Conservation (phyloP, 2,113 vertebrate species). For the Poeciliopsis turrubarensis region DNA sequence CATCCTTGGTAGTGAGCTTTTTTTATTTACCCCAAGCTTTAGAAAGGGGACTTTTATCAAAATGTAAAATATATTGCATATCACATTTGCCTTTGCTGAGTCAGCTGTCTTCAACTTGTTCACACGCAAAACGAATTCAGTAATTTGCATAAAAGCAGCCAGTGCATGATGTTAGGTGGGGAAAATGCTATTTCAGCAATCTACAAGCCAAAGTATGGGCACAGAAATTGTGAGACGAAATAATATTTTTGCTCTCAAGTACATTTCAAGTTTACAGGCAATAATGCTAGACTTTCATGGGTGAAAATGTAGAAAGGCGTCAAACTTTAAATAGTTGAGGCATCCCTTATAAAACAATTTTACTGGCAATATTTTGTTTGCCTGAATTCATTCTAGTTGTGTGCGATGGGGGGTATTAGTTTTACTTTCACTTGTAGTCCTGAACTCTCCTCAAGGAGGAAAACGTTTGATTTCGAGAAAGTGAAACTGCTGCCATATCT, state of each 20-base stretch:
- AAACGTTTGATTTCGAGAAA: neutral
- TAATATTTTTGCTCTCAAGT: neutral
- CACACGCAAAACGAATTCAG: conserved; percentile 30
- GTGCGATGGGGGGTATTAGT: neutral
- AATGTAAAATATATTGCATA: conserved; percentile 19
- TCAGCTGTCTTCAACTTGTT: conserved; percentile 44
- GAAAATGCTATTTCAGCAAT: conserved; percentile 53
- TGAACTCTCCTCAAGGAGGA: neutral
- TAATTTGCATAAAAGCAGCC: conserved; percentile 60
- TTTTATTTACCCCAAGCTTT: neutral
- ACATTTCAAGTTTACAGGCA: neutral
- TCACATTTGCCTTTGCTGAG: conserved; percentile 36
- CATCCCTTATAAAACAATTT: neutral
- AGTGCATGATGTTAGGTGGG: conserved; percentile 42
- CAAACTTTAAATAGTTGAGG: neutral
- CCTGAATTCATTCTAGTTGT: neutral
- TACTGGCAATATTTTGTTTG: neutral
- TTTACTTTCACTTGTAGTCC: neutral
- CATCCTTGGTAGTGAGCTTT: neutral
- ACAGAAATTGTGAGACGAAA: conserved; percentile 31
- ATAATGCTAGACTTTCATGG: neutral
- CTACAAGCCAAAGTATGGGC: conserved; percentile 35
- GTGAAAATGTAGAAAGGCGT: neutral
- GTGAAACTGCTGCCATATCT: neutral
- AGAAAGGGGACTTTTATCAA: conserved; percentile 36